phyloP scores from a whole-genome alignment of 1,140 invertebrate genomes.

The Drosophila tsacasi region DNA sequence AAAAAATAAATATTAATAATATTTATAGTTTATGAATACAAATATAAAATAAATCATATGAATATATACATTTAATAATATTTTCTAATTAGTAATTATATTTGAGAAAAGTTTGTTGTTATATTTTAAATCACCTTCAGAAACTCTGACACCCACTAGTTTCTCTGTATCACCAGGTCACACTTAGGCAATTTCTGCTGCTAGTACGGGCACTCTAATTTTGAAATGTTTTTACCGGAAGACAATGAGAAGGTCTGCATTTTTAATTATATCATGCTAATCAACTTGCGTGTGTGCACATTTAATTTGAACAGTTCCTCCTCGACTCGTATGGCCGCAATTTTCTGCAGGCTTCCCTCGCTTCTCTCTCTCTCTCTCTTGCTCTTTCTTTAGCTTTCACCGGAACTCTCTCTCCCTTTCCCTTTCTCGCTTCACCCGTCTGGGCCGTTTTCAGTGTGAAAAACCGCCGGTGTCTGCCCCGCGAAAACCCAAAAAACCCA shows the following conservation, averaged over 20 bases:
- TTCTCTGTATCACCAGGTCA: not conserved
- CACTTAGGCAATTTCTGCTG: not conserved
- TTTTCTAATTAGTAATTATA: not conserved
- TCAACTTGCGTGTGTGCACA: constrained; percentile 35
- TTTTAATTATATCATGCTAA: constrained; percentile 18
- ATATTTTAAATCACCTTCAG: too few relatives aligned
- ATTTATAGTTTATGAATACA: not conserved
- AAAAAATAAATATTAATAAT: not conserved
- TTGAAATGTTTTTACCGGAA: not conserved
- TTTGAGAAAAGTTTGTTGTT: too few relatives aligned
- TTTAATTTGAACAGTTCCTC: constrained; percentile 10
- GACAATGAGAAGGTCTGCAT: not conserved
- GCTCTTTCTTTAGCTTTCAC: not conserved
- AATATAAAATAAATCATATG: not conserved
- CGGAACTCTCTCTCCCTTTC: not conserved
- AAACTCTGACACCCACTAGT: not conserved
- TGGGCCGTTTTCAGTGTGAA: constrained; percentile 32
- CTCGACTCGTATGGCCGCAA: not conserved
- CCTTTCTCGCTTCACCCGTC: constrained; percentile 3
- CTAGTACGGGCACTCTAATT: not conserved
- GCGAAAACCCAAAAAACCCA: constrained; percentile 29
- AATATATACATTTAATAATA: not conserved
- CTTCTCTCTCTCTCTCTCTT: too few relatives aligned
- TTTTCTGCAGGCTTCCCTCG: constrained; percentile 4
- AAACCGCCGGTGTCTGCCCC: constrained; percentile 35